Evolutionary conservation across 1,140 invertebrate species (phyloP), one percentile per base, ranked within the genome.

Genomic region (Drosophila leontia): DNA sequence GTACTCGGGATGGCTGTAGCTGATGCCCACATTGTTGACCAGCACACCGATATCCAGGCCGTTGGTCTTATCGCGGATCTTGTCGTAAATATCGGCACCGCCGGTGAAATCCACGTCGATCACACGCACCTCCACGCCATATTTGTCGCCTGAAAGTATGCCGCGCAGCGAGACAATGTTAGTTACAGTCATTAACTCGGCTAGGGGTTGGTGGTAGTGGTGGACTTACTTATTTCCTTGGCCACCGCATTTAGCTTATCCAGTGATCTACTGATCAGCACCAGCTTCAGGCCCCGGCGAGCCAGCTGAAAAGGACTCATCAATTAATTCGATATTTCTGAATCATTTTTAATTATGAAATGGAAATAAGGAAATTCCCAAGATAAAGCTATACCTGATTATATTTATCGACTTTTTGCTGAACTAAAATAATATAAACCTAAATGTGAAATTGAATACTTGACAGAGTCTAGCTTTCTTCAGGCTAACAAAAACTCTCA

Each of bases 21-120:
- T 97, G 70, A 98, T 95, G 5, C 98, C 99, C 1, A 99, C 98
- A 94, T 99, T 99, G 93, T 99, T 99, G 7, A 99, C 95, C 11
- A 99, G 94, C 17, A 98, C 96, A 1, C 97, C 98, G 68, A 99
- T 96, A 91, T 99, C 97, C 3, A 99, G 93, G 3, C 95, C 96
- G 9, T 93, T 93, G 9, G 98, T 94, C 59, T 96, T 94, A 77
- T 95, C 95, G 29, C 95, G 94, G 53, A 99, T 97, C 60, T 94
- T 95, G 0, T 95, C 93, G 91, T 97, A 99, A 42, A 98, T 96
- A 12, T 94, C 93, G 3, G 95, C 94, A 5, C 92, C 95, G 72
- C 95, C 93, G 6, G 96, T 96, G 91, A 99, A 98, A 92, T 99
- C 97, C 19, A 96, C 96, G 85, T 96, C 96, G 53, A 99, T 95